phyloP scores from a whole-genome alignment of 2,888 invertebrate genomes.

The Elmis aenea region DNA sequence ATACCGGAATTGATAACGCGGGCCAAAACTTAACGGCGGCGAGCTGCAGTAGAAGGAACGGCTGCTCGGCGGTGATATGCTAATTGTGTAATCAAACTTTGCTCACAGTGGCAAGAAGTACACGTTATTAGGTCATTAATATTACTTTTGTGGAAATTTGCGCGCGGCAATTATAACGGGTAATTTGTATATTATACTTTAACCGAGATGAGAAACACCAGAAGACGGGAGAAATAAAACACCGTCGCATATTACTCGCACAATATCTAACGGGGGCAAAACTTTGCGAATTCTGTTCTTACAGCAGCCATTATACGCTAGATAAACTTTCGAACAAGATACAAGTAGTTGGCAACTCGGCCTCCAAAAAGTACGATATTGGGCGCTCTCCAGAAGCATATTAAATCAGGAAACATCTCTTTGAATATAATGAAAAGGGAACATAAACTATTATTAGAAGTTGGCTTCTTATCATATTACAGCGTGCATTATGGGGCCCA shows the following conservation, averaged over 20 bases:
- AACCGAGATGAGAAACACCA: too few relatives aligned
- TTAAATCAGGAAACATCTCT: slow-evolving; percentile 20
- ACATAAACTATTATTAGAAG: slow-evolving; percentile 32
- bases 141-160: slow-evolving; percentile 10
- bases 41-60: slow-evolving; percentile 13
- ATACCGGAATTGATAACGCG: slow-evolving; percentile 8
- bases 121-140: slow-evolving; percentile 6
- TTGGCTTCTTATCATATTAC: slow-evolving; percentile 29
- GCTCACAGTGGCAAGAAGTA: slow-evolving; percentile 3
- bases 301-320: slow-evolving; percentile 17
- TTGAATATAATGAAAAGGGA: slow-evolving; percentile 18
- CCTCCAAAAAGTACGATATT: slow-evolving; percentile 12
- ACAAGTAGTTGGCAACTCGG: slow-evolving; percentile 11
- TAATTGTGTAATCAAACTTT: slow-evolving; percentile 20
- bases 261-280: slow-evolving; percentile 2
- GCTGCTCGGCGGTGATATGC: slow-evolving; percentile 23
- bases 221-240: not conserved
- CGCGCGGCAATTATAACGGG: too few relatives aligned
- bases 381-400: slow-evolving; percentile 18
- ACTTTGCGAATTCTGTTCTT: slow-evolving; percentile 4
- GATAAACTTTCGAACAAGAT: slow-evolving; percentile 12
- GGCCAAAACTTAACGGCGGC: slow-evolving; percentile 6
- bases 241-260: not conserved
- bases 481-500: slow-evolving; percentile 20
- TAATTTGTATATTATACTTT: too few relatives aligned